Base-by-base conservation (phyloP, 1,140 invertebrate species). In the Dendrolimus punctatus region DNA sequence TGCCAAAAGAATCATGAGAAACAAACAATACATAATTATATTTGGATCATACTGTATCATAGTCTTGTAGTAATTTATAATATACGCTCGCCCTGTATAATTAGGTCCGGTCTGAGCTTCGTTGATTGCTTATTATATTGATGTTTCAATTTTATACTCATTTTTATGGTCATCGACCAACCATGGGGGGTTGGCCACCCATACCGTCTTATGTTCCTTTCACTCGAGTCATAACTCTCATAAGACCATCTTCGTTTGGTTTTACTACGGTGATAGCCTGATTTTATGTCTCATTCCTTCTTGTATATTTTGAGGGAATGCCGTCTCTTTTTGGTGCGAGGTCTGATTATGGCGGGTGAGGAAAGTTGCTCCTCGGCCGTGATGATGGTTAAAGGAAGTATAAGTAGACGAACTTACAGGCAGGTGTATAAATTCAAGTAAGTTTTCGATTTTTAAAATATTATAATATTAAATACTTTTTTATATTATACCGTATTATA, bases 121-220 rank as follows among this genome's bases (percentile, higher is more conserved):
- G 76, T 75, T 85, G 80, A 86, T 86, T 86, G 80, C 83, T 86
- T 86, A 86, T 86, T 84, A 84, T 86, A 84, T 86, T 86, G 83
- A 86, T 86, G 83, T 83, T 86, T 86, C 83, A 86, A 86, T 86
- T 86, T 86, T 86, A 86, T 83, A 84, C 76, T 76, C 83, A 86
- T 85, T 85, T 85, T 85, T 85, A 85, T 83, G 82, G 79, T 78
- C 83, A 84, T 84, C 78, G 78, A 68, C 80, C 82, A 84, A 77
- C 79, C 66, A 73, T 83, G 82, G 74, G 82, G 79, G 83, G 80
- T 23, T 86, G 80, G 67, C 83, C 83, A 86, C 83, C 83, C 83
- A 86, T 62, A 72, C 64, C 44, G 68, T 50, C 52, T 51, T 57
- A 37, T 55, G 23, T 73, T 58, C 60, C 72, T 61, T 64, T 82